Conservation (phyloP, 2,797 vertebrate species). For the Microcaecilia unicolor region DNA sequence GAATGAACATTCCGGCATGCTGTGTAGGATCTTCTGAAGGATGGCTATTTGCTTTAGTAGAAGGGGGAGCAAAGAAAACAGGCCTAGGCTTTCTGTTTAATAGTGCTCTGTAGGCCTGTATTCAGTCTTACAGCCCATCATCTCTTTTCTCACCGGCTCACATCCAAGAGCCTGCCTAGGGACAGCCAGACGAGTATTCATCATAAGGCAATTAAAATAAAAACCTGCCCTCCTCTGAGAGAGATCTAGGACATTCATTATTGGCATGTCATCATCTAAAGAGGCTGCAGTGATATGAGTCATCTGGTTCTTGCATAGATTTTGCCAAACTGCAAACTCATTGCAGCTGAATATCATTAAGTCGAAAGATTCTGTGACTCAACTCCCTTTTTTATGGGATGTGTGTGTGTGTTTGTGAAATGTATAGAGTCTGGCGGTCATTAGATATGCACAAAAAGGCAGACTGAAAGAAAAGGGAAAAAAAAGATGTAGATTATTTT, state of each 20-base stretch:
- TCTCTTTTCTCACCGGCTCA: constrained; percentile 16
- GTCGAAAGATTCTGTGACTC: neutral
- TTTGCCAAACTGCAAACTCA: neutral
- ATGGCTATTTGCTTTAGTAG: neutral
- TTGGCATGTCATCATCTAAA: neutral
- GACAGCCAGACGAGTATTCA: constrained; percentile 14
- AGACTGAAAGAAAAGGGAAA: too few species aligned
- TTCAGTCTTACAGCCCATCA: neutral
- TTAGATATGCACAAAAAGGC: too few species aligned
- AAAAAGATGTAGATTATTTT: too few species aligned
- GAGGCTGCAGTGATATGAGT: constrained; percentile 5
- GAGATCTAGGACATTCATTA: constrained; percentile 19
- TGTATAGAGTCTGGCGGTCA: too few species aligned
- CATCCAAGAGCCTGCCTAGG: constrained; percentile 18
- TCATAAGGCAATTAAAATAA: constrained; percentile 22
- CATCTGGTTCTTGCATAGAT: constrained; percentile 1
- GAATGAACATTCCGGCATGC: too few species aligned
- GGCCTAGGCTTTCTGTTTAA: neutral
- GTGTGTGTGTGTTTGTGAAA: fast-evolving
- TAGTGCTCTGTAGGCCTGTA: constrained; percentile 3
- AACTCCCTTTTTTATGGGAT: neutral
- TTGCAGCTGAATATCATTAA: neutral
- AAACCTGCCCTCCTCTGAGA: constrained; percentile 2
- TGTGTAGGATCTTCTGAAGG: constrained; percentile 4
- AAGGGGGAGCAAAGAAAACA: neutral